phyloP scores from a whole-genome alignment of 2,888 invertebrate species.

The Zaprionus obscuricornis region DNA sequence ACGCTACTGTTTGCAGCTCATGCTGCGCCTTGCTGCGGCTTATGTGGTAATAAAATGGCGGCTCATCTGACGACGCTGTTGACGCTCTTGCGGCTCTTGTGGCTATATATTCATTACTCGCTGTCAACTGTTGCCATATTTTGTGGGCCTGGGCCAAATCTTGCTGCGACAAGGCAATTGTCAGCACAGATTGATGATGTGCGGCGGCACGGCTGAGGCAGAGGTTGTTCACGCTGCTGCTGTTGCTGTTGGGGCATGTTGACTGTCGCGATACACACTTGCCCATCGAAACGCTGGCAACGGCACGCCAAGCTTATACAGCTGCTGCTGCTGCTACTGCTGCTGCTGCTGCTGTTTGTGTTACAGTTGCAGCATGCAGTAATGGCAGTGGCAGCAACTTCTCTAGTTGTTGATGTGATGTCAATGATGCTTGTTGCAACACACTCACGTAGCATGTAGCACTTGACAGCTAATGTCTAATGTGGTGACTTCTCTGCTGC shows the following conservation, averaged over 20 bases:
- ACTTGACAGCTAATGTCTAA: conserved; percentile 44
- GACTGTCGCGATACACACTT: conserved; percentile 83
- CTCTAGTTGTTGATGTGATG: neutral
- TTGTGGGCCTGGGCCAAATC: conserved; percentile 77
- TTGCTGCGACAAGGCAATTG: conserved; percentile 80
- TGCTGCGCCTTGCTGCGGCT: conserved; percentile 31
- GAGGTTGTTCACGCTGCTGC: too few relatives aligned
- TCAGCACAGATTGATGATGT: conserved; percentile 78
- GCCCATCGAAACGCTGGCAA: conserved; percentile 79
- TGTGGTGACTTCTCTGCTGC: conserved; percentile 15
- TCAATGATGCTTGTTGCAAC: conserved; percentile 20
- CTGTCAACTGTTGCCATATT: conserved; percentile 70
- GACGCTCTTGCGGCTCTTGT: conserved; percentile 25
- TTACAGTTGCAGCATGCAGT: too few relatives aligned
- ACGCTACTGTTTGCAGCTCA: neutral
- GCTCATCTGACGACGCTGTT: conserved; percentile 35
- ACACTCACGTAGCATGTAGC: conserved; percentile 26
- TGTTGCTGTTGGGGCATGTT: conserved; percentile 54
- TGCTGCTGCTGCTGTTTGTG: neutral
- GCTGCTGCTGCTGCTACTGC: neutral
- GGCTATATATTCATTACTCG: conserved; percentile 75
- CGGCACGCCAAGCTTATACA: conserved; percentile 6
- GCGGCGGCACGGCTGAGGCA: conserved; percentile 26
- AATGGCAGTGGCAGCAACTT: too few relatives aligned
- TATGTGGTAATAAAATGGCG: conserved; percentile 66